These are phyloP conservation scores for Grammomys dolichurus DNA, from an alignment of 2,113 vertebrate species.

Conservation along the genomic window DNA sequence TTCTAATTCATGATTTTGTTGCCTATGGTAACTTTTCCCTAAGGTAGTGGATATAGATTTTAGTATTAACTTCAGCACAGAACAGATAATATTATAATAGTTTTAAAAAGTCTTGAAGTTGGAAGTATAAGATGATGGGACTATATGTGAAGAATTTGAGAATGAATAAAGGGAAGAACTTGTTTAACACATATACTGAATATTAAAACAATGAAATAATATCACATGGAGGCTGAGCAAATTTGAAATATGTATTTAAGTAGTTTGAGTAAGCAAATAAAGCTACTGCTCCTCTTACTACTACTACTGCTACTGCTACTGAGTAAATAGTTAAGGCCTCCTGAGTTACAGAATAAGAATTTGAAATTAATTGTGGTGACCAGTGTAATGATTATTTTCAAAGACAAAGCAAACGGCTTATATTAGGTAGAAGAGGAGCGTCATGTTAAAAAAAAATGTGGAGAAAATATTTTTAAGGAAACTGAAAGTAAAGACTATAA, in stretches of 20 bases:
- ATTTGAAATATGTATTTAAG: not conserved
- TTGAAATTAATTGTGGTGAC: not conserved
- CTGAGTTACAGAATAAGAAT: not conserved
- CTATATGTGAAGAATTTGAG: not conserved
- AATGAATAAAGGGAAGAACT: not conserved
- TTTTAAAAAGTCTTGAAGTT: not conserved
- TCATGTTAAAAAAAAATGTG: not conserved
- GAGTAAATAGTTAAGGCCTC: not conserved
- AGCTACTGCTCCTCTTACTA: not conserved
- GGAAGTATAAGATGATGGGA: not conserved
- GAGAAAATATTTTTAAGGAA: not conserved
- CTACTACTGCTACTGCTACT: not conserved
- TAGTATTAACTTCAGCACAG: not conserved
- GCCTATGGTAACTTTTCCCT: not conserved
- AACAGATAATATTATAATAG: not conserved
- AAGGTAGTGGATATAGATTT: not conserved
- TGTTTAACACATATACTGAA: not conserved
- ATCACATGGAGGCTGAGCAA: not conserved
- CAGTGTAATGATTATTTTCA: not conserved
- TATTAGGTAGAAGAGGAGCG: fast-evolving
- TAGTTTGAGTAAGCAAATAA: not conserved
- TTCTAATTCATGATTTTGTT: not conserved
- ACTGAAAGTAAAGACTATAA: fast-evolving
- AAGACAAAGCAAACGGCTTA: fast-evolving
- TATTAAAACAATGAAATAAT: not conserved